Base-by-base conservation (phyloP, 2,113 vertebrate species). In the Myotis lucifugus region DNA sequence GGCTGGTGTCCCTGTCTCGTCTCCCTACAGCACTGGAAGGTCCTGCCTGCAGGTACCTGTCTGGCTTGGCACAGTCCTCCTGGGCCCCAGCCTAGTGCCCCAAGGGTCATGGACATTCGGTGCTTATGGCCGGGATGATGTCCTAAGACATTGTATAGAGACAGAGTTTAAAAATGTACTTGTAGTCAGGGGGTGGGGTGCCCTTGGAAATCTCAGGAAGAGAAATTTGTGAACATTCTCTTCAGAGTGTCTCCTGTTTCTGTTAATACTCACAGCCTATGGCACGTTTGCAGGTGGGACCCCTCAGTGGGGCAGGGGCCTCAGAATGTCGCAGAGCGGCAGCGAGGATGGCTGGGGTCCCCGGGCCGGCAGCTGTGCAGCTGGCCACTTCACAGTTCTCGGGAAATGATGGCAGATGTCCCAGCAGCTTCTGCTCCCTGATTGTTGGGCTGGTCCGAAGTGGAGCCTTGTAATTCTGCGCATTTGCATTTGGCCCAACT, bases 91-190 rank as follows among this genome's bases (percentile, higher is more conserved):
- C 11, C 23, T 50, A 27, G 21, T 50, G 34, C 5, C 15, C 15
- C 32, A 3, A 10, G 12, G 5, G 29, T 67, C 14, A 3, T 0
- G 0, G 64, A 67, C 19, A 14, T 12, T 32, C 3, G 2, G 5
- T 9, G 32, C 40, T 11, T 29, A 29, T 78, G 46, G 1, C 25
- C 12, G 32, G 50, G 52, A 27, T 13, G 27, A 88, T 25, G 50
- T 93, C 64, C 25, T 50, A 37, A 72, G 4, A 19, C 8, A n/a
- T n/a, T 34, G 46, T 56, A 4, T 3, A 32, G 13, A 42, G n/a
- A 93, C 13, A 54, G 48, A n/a, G 32, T n/a, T 87, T 59, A 23
- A 27, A 76, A 64, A 37, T 67, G 42, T 7, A 17, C 8, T 64
- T 42, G 17, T 42, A 34, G 18, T 40, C 40, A 61, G 21, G 5